Base-by-base conservation (phyloP, 2,797 vertebrate genomes). In the Galago senegalensis region DNA sequence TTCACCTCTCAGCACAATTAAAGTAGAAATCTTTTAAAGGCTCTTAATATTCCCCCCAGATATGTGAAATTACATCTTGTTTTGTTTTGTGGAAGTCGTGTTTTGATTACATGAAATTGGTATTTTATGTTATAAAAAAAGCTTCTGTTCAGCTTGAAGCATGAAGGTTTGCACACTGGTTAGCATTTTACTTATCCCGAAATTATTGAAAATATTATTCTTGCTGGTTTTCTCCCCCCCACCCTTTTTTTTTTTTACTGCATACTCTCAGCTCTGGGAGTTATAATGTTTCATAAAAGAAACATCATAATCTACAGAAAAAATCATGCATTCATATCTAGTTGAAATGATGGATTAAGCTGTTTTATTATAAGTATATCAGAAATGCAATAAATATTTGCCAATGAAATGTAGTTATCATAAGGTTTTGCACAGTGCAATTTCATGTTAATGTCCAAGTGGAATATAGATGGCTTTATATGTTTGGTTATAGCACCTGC, bases 351-450 rank as follows among this genome's bases (percentile, higher is more conserved):
- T 96, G 80, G 77, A 94, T 96, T 95, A 96, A 96, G 88, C 79
- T 96, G 56, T 97, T 98, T 95, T 97, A 94, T 97, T 96, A 25
- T 97, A 95, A 97, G 82, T 95, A 29, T 95, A 94, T 97, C 76
- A 95, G 93, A 97, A 97, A 95, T 92, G 65, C 79, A 94, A 97
- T 96, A 94, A 95, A 96, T 97, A 97, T 97, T 97, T 98, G 89
- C 95, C 93, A 97, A 87, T 97, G 90, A 97, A 97, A 97, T 96
- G 73, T 77, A 95, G 75, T 95, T 95, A 95, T 93, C 90, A 79
- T 89, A 95, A 94, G 92, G 80, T 95, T 96, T 95, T 91, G 12
- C 85, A 89, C 80, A 87, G 86, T 95, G 86, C 70, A 89, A 61
- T 96, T 97, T 97, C 56, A 56, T 92, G 75, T 93, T 97, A 94